Evolutionary conservation across 2,888 invertebrate species (phyloP), one percentile per base, ranked within the genome.

Genomic region (Trissolcus brochymenae): DNA sequence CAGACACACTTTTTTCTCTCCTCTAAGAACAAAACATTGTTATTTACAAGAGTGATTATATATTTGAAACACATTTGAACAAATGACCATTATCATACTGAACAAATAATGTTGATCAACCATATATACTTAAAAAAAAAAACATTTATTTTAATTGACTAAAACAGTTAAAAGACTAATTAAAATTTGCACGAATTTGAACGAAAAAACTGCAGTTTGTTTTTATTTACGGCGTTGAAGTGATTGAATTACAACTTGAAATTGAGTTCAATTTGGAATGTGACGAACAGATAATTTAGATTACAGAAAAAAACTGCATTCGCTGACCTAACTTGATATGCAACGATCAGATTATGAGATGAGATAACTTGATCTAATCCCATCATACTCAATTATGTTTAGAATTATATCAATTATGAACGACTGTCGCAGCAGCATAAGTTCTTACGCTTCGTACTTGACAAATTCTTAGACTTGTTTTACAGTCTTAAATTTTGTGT

Each of bases 241-340:
- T 46, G 46, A 16, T 46, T 46, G 46, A 6, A 16, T 46, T 46
- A 14, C 9, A 11, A 35, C 35, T 35, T 2, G 9, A 35, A 35
- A 35, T 11, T 35, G 1, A 46, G 46, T 14, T 46, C 16, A 6
- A 16, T 46, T 16, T 6, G 16, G 11, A 46, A 46, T 46, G 4
- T 46, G 46, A 25, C 25, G 25, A 16, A 46, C 9, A 11, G 35
- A 14, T 46, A 46, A 46, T 16, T 46, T 16, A 14, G 6, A 6
- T 6, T 46, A 6, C 6, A 46, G 46, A 46, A 46, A 46, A 16
- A n/a, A 16, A 46, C 11, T 16, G 46, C n/a, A 46, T 46, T 46
- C 29, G 51, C 62, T 62, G 62, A 62, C 57, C 56, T 64, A 64
- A 71, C 62, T 71, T 62, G 62, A 71, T 71, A 62, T 57, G 56